phyloP scores from a whole-genome alignment of 2,113 vertebrate genomes.

The Gopherus flavomarginatus region DNA sequence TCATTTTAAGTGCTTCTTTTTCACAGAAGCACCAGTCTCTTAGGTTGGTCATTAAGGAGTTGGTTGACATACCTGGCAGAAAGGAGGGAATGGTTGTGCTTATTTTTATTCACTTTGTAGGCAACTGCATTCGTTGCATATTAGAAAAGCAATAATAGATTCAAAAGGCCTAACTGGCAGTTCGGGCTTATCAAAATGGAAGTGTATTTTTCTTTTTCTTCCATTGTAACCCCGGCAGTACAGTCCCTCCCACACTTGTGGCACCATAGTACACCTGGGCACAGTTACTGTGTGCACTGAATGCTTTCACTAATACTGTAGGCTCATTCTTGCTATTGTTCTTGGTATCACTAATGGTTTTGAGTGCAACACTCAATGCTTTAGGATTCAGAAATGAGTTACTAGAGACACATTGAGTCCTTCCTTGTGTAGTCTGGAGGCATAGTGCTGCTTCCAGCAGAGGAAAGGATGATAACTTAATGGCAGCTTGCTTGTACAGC shows the following conservation, averaged over 20 bases:
- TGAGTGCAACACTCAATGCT: not conserved
- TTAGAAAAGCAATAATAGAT: not conserved
- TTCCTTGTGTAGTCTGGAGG: not conserved
- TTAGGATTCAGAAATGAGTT: not conserved
- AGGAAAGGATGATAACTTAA: not conserved
- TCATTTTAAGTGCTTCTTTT: not conserved
- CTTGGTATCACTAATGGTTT: not conserved
- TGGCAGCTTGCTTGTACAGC: not conserved
- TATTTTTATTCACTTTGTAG: not conserved
- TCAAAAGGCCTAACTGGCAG: not conserved
- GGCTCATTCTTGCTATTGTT: not conserved
- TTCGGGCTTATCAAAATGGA: not conserved
- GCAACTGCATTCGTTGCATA: not conserved
- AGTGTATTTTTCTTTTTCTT: not conserved
- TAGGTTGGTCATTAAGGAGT: not conserved
- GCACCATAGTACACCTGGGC: not conserved
- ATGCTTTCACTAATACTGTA: not conserved
- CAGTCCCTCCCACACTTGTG: rapidly evolving
- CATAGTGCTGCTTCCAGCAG: not conserved
- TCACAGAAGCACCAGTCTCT: rapidly evolving
- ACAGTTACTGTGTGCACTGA: not conserved
- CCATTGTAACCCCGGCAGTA: not conserved
- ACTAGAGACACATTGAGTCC: not conserved
- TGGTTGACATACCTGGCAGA: rapidly evolving
- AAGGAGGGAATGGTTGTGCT: not conserved